A percentile compares a stretch with the other conserved stretches of the same genome.
These are phyloP conservation scores for Diplodus puntazzo DNA, from an alignment of 2,797 vertebrate genomes.

Conservation along the genomic window DNA sequence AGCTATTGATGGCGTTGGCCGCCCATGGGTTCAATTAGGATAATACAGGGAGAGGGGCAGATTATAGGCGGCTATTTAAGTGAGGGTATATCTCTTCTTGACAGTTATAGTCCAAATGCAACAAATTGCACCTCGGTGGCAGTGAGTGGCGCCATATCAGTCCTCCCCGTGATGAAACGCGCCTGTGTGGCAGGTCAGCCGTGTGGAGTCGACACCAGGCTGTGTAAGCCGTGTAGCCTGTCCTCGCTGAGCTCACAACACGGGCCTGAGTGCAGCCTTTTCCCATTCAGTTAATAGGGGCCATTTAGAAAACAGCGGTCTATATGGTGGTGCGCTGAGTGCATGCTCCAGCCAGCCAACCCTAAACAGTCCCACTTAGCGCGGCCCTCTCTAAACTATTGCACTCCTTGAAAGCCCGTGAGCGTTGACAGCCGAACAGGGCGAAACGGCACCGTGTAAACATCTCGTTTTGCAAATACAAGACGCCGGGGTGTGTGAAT, in stretches of 20 bases:
- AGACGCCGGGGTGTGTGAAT: slow-evolving; percentile 22
- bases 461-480: slow-evolving; percentile 52
- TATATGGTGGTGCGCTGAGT: slow-evolving; percentile 65
- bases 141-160: slow-evolving; percentile 76
- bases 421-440: slow-evolving; percentile 49
- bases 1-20: slow-evolving; percentile 85
- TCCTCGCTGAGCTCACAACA: slow-evolving; percentile 64
- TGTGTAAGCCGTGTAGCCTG: slow-evolving; percentile 62
- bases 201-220: slow-evolving; percentile 62
- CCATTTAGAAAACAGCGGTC: slow-evolving; percentile 79
- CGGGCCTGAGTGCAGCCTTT: slow-evolving; percentile 59
- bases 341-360: slow-evolving; percentile 63
- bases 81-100: slow-evolving; percentile 87
- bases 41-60: slow-evolving; percentile 86
- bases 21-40: slow-evolving; percentile 89
- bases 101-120: slow-evolving; percentile 88
- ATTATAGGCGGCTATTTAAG: slow-evolving; percentile 86
- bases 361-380: slow-evolving; percentile 71
- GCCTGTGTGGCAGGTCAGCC: slow-evolving; percentile 75
- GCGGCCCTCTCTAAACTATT: slow-evolving; percentile 61
- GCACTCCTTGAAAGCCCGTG: slow-evolving; percentile 51
- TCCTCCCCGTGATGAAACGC: slow-evolving; percentile 77
- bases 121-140: slow-evolving; percentile 85
- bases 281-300: slow-evolving; percentile 73
- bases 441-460: slow-evolving; percentile 45